Evolutionary conservation across 2,113 vertebrate genomes (phyloP).

Genomic region (Acrocephalus arundinaceus): DNA sequence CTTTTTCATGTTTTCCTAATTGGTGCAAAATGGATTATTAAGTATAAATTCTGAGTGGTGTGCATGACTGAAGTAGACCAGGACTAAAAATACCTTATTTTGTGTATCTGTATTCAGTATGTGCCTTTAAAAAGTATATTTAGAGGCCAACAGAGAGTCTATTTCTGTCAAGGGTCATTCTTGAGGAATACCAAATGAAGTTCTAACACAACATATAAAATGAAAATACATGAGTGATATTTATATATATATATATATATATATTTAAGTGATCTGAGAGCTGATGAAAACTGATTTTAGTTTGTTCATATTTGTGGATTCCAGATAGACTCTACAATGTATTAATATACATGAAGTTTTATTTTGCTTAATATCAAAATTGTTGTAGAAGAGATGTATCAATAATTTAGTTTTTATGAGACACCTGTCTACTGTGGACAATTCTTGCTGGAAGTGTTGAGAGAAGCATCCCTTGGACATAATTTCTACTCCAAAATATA

Average conservation of each 20-base stretch:
- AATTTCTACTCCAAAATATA: neutral
- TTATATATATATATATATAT: neutral
- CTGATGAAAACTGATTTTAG: neutral
- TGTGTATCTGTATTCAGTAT: neutral
- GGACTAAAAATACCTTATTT: neutral
- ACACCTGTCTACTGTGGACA: neutral
- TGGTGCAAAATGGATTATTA: constrained; percentile 29
- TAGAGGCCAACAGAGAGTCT: neutral
- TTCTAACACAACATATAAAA: neutral
- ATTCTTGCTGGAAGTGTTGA: neutral
- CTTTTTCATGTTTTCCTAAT: constrained; percentile 34
- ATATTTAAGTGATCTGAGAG: neutral
- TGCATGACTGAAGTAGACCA: neutral
- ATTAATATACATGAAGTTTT: neutral
- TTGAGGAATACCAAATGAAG: neutral
- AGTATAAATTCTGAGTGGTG: neutral
- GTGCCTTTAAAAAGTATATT: neutral
- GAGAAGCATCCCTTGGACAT: neutral
- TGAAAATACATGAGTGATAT: neutral
- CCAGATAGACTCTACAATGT: neutral
- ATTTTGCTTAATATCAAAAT: neutral
- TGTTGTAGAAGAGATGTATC: neutral
- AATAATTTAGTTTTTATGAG: neutral
- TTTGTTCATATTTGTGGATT: neutral
- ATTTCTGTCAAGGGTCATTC: neutral